Evolutionary conservation across 2,888 invertebrate species (phyloP), one percentile per base, ranked within the genome.

Genomic region (Tolmerus cingulatus): DNA sequence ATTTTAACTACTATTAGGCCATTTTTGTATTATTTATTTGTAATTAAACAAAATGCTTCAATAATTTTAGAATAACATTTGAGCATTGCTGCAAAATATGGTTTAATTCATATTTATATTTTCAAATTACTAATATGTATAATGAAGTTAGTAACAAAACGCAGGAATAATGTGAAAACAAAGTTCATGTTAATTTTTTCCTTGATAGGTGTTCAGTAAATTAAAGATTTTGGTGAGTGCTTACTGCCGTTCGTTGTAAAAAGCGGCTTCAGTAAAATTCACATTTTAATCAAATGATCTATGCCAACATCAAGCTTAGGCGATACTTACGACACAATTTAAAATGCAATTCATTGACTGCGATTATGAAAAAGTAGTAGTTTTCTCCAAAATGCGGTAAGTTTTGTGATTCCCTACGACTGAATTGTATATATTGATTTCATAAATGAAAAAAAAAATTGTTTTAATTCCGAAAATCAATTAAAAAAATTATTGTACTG

Each of bases 1-100:
- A 46, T 79, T 79, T 14, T 51, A 79, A 79, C 51, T 79, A 79
- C 27, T 51, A 51, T 51, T 79, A 79, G 79, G 14, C 79, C 79
- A 79, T 79, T 79, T 27, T 51, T 46, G 37, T 43, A 78, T 78
- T 78, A 78, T 43, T 78, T 40, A 43, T 23, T 43, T 78, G 19
- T 78, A 43, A 46, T 78, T 23, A 43, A 66, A 66, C 27, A 27
- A 66, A 66, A 66, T 66, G 78, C 78, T 40, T 37, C 46, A 46
- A 51, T 51, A 16, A 79, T 79, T 46, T 79, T 51, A 79, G 46
- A 79, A 79, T 79, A 51, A 79, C 51, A 51, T 79, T 79, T 27
- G 79, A 51, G 27, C 51, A 37, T 43, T 78, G 78, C n/a, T 43
- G 23, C 37, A 34, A 34, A 76, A 76, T 37, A n/a, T 76, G 76